These are phyloP conservation scores for Danio albolineatus DNA, from an alignment of 2,797 vertebrate genomes.

Conservation along the genomic window DNA sequence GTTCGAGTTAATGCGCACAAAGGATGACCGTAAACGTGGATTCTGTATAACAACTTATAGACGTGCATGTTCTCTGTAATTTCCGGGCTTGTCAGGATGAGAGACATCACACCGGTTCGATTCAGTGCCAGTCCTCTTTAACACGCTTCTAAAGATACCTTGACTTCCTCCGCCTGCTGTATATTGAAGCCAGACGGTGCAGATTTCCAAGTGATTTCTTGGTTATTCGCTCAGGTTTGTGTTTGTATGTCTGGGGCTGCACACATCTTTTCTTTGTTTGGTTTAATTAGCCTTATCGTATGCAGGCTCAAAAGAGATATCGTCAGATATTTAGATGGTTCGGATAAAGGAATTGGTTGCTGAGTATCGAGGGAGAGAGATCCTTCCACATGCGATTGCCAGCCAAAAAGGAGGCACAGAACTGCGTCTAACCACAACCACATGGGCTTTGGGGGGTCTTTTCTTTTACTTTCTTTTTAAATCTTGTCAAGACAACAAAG, in stretches of 20 bases:
- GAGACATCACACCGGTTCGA: constrained; percentile 59
- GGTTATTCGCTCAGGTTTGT: constrained; percentile 34
- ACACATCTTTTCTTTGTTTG: constrained; percentile 54
- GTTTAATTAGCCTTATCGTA: constrained; percentile 54
- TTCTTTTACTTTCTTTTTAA: background rate
- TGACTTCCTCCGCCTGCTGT: constrained; percentile 41
- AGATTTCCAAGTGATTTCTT: constrained; percentile 23
- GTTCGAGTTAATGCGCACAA: constrained; percentile 71
- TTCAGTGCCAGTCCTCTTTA: constrained; percentile 41
- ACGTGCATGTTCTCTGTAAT: constrained; percentile 66
- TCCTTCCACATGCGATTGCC: constrained; percentile 33
- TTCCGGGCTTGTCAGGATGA: constrained; percentile 72
- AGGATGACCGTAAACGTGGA: constrained; percentile 54
- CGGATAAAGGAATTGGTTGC: constrained; percentile 52
- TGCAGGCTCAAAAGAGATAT: constrained; percentile 42
- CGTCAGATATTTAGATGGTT: constrained; percentile 51
- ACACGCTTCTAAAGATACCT: constrained; percentile 51
- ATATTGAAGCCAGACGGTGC: constrained; percentile 52
- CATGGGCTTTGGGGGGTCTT: constrained; percentile 42
- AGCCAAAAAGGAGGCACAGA: constrained; percentile 18
- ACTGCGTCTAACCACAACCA: constrained; percentile 55
- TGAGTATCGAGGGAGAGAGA: constrained; percentile 25
- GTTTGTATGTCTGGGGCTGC: constrained; percentile 1
- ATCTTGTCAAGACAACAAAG: constrained; percentile 22
- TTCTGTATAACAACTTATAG: constrained; percentile 66